Percentiles rank a stretch among this genome's conserved stretches.
These are phyloP conservation scores for Cheilosia urbana DNA, from an alignment of 2,888 invertebrate genomes.

Conservation along the genomic window DNA sequence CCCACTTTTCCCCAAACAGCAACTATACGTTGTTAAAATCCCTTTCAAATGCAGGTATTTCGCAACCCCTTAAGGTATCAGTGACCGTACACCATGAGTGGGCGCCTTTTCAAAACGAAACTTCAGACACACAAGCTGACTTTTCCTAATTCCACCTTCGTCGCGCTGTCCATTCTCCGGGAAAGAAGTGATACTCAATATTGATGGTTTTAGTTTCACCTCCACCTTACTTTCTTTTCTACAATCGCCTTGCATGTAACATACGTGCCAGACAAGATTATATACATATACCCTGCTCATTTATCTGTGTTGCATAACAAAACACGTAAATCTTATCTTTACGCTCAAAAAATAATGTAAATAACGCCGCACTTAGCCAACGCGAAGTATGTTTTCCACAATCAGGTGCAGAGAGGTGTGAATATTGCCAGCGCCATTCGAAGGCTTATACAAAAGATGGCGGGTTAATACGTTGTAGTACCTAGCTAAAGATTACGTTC, in stretches of 20 bases:
- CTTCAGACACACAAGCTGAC: background rate
- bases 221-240: constrained; percentile 3
- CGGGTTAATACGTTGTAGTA: background rate
- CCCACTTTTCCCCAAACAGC: background rate
- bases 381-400: background rate
- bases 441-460: background rate
- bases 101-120: background rate
- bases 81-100: background rate
- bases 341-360: background rate
- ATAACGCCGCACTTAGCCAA: background rate
- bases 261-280: background rate
- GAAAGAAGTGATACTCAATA: background rate
- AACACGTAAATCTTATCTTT: background rate
- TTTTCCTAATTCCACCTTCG: background rate
- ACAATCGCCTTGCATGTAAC: background rate
- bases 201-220: constrained; percentile 1
- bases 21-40: background rate
- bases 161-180: constrained; percentile 2
- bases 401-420: background rate
- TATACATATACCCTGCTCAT: background rate
- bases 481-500: background rate
- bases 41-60: constrained; percentile 1
- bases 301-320: background rate
- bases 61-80: background rate
- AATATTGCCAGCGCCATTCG: background rate